Conservation (phyloP, 2,113 vertebrate genomes). For the Saguinus imperator region DNA sequence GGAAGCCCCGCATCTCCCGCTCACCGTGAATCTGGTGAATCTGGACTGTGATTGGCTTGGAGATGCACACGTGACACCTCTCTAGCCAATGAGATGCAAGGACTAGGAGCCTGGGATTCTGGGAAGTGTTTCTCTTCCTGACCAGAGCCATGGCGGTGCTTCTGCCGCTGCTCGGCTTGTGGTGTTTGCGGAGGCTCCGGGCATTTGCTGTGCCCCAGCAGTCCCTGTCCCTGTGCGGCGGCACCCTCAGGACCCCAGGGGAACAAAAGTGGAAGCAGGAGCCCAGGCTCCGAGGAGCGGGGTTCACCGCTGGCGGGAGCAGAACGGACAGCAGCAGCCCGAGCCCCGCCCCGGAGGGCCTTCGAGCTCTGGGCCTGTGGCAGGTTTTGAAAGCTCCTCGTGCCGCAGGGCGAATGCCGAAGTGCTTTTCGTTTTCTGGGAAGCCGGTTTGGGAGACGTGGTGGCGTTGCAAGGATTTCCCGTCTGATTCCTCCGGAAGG, state of each 20-base stretch:
- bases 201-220: too few species aligned
- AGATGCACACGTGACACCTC: not conserved
- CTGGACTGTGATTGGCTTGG: not conserved
- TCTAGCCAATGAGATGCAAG: not conserved
- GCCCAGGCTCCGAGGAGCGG: not conserved
- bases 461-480: not conserved
- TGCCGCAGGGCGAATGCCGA: fast-evolving
- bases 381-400: fast-evolving
- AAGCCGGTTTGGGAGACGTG: not conserved
- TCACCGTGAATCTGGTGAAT: fast-evolving
- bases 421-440: not conserved
- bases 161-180: fast-evolving
- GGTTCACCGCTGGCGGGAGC: too few species aligned
- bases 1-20: not conserved
- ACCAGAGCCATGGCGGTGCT: fast-evolving
- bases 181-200: not conserved
- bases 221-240: not conserved
- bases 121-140: not conserved
- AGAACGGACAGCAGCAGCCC: too few species aligned
- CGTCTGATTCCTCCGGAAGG: not conserved
- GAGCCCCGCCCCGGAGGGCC: too few species aligned
- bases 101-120: not conserved
- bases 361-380: not conserved
- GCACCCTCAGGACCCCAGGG: not conserved
- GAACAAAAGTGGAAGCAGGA: not conserved